Conservation (phyloP, 1,140 invertebrate genomes). For the Bombus ignitus region DNA sequence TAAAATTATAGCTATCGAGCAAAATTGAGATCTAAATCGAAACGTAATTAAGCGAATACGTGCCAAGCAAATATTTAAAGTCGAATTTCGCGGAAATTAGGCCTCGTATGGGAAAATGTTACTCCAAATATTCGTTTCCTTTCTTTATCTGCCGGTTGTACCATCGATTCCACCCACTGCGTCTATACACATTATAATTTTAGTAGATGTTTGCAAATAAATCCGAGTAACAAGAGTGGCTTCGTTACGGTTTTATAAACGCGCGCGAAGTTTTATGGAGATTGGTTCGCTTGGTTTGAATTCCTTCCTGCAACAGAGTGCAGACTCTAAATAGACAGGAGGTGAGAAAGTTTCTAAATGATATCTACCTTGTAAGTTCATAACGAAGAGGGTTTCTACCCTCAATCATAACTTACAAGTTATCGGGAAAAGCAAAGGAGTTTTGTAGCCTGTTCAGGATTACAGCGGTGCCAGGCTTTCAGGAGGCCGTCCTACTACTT, state of each 20-base stretch:
- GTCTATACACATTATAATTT: not conserved
- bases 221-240: not conserved
- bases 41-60: no score
- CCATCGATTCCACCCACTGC: not conserved
- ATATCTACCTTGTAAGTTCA: slow-evolving; percentile 36
- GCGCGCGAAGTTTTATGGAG: slow-evolving; percentile 18
- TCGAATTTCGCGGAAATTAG: no score
- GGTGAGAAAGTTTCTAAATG: slow-evolving; percentile 40
- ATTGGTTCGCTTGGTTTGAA: slow-evolving; percentile 7
- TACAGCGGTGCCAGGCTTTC: not conserved
- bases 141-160: not conserved
- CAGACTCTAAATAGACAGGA: slow-evolving; percentile 19
- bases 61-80: no score
- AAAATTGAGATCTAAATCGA: no score
- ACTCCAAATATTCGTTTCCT: no score
- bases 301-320: not conserved
- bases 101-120: no score
- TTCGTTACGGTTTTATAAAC: not conserved
- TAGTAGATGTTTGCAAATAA: not conserved
- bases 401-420: slow-evolving; percentile 44
- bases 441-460: not conserved
- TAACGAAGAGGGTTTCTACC: slow-evolving; percentile 27
- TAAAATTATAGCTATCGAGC: not conserved
- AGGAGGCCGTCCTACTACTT: not conserved
- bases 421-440: slow-evolving; percentile 26